These are phyloP conservation scores for Protobothrops flavoviridis DNA, from an alignment of 2,113 vertebrate genomes.

Conservation along the genomic window DNA sequence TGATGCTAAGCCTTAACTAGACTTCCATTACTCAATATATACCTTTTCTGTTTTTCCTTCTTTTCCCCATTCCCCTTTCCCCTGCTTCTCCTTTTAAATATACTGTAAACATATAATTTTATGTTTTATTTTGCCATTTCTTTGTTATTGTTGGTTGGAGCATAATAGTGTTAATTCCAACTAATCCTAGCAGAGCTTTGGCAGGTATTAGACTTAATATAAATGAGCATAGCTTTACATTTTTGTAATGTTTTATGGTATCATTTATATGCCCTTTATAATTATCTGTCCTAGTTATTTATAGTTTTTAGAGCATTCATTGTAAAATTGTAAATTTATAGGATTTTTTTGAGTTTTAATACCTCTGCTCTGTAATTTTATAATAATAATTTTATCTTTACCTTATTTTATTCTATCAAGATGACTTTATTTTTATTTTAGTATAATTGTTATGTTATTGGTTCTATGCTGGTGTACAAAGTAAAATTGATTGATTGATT, in stretches of 20 bases:
- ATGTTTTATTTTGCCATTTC: not conserved
- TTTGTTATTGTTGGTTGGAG: not conserved
- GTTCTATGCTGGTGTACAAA: not conserved
- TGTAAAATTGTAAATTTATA: not conserved
- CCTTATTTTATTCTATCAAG: not conserved
- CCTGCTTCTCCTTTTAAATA: not conserved
- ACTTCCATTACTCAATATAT: not conserved
- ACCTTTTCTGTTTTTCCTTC: not conserved
- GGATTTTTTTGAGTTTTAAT: not conserved
- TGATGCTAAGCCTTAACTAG: not conserved
- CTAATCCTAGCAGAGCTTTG: not conserved
- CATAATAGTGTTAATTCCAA: not conserved
- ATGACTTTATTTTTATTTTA: not conserved
- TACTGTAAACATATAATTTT: not conserved
- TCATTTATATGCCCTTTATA: not conserved
- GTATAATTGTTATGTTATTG: not conserved
- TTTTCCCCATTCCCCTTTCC: not conserved
- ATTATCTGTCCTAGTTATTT: not conserved
- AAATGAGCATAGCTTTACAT: not conserved
- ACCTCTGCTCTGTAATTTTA: not conserved
- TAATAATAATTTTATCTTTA: not conserved
- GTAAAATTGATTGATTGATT: not conserved
- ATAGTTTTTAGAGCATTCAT: not conserved
- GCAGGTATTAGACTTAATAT: not conserved
- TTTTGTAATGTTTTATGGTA: not conserved